Base-by-base conservation (phyloP, 2,888 invertebrate species). In the Carterocephalus palaemon region DNA sequence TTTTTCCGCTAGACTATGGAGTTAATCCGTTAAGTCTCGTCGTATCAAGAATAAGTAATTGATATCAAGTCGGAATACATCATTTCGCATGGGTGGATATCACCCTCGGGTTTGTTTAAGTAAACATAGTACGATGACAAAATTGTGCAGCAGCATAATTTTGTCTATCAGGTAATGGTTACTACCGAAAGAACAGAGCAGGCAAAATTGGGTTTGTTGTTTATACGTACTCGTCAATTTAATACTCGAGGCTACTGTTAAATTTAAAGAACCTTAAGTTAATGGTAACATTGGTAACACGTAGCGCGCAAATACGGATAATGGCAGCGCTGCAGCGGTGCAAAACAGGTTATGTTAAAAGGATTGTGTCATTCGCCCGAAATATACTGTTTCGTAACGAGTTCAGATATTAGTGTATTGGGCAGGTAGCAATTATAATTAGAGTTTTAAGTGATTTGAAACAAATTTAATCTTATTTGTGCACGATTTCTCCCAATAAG, bases 271-370 rank as follows among this genome's bases (percentile, higher is more conserved):
- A n/a, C n/a, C n/a, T n/a, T n/a, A n/a, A n/a, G n/a, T n/a, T n/a
- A n/a, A n/a, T n/a, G n/a, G n/a, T n/a, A n/a, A n/a, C n/a, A n/a
- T n/a, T n/a, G n/a, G n/a, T n/a, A n/a, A n/a, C n/a, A 29, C 29
- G 8, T 12, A 7, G 16, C 29, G 9, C 8, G 29, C 29, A 15
- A 16, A 29, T 29, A 29, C 15, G 4, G 4, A 12, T 8, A 9
- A 8, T 7, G 16, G 28, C n/a, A 15, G 15, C 13, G n/a, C n/a
- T n/a, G n/a, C n/a, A n/a, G n/a, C 28, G 15, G 15, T 29, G 16
- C 29, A 16, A 29, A 29, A 29, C 29, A 15, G 16, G 29, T 29
- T 29, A 29, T 29, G 29, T 29, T 29, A 29, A 28, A 28, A 16
- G 16, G 29, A 29, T 29, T 16, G 29, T 29, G 29, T 29, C 29